These are phyloP conservation scores for Umimayanthus chanpuru DNA, from an alignment of 92 coral and sea anemone genomes.

Conservation along the genomic window DNA sequence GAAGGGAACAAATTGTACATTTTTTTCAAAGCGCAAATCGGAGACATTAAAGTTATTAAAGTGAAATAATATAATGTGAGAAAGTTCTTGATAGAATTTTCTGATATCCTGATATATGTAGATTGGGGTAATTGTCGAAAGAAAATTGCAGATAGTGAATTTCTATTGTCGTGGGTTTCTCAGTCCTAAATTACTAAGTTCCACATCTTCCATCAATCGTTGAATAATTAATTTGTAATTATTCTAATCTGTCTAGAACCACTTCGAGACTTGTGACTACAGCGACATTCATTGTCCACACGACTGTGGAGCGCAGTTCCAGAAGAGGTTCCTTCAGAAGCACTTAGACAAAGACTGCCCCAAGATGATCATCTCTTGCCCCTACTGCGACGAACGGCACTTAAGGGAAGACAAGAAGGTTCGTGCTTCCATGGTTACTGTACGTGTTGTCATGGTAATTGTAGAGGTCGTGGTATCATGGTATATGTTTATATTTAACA, in stretches of 20 bases:
- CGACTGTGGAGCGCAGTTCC: slow-evolving; percentile 86
- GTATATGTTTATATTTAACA: too few relatives aligned
- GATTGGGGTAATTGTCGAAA: too few relatives aligned
- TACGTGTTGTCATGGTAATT: background rate
- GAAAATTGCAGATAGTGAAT: too few relatives aligned
- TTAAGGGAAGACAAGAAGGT: slow-evolving; percentile 89
- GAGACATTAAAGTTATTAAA: too few relatives aligned
- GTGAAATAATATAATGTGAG: too few relatives aligned
- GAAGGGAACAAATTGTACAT: too few relatives aligned
- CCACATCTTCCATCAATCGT: background rate
- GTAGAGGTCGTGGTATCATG: too few relatives aligned
- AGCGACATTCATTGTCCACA: slow-evolving; percentile 74
- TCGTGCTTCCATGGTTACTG: background rate
- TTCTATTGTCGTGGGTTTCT: too few relatives aligned
- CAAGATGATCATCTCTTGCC: slow-evolving; percentile 75
- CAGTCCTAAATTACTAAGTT: too few relatives aligned
- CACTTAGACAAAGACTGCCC: slow-evolving; percentile 90
- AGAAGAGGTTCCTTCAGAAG: slow-evolving; percentile 74
- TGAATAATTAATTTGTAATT: background rate
- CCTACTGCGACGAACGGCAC: slow-evolving; percentile 84
- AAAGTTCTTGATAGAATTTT: too few relatives aligned
- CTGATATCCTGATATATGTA: too few relatives aligned
- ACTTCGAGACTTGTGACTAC: slow-evolving; percentile 73
- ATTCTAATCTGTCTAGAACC: slow-evolving; percentile 54
- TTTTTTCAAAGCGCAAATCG: too few relatives aligned